Evolutionary conservation across 2,113 vertebrate genomes (phyloP).

Genomic region (Ursus arctos): DNA sequence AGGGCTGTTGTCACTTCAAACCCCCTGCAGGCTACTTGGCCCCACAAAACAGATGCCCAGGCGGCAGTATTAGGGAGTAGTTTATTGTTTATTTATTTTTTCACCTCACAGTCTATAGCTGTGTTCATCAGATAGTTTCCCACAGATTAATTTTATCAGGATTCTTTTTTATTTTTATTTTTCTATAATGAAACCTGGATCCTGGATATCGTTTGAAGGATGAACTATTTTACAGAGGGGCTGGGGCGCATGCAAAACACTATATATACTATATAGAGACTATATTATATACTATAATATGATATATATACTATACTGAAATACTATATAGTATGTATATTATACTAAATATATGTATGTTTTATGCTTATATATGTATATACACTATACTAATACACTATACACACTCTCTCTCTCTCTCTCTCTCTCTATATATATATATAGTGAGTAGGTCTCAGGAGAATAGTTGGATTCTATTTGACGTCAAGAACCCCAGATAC

Average conservation of each 20-base stretch:
- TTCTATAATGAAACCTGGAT: neutral
- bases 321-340: neutral
- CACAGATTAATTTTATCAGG: neutral
- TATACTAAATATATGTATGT: no score
- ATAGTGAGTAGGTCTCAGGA: neutral
- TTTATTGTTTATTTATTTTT: neutral
- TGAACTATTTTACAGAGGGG: neutral
- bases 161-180: slow-evolving; percentile 7
- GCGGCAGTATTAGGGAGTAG: no score
- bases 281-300: neutral
- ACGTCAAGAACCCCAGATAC: neutral
- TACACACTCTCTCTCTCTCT: no score
- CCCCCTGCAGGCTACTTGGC: neutral
- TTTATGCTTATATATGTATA: neutral
- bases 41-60: neutral
- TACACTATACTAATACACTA: neutral
- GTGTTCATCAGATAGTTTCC: neutral
- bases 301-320: neutral
- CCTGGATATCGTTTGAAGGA: neutral
- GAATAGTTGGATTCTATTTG: neutral
- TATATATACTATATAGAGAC: neutral
- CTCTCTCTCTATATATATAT: neutral
- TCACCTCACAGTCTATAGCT: neutral
- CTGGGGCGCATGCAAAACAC: neutral
- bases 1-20: neutral